Conservation (phyloP, 2,797 vertebrate species). For the Periparus ater region DNA sequence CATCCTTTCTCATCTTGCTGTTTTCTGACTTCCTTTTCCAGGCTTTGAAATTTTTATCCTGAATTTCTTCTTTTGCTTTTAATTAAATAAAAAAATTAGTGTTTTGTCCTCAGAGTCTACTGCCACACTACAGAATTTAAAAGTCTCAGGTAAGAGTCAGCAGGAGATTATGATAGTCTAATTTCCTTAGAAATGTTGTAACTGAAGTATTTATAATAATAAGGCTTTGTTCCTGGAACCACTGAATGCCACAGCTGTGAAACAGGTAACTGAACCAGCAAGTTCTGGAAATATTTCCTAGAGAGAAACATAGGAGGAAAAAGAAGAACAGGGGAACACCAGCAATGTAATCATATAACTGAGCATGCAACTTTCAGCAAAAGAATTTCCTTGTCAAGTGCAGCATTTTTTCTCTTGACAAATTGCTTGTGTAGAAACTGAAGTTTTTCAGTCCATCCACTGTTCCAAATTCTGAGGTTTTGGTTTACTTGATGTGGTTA, state of each 20-base stretch:
- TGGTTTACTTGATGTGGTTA: conserved; percentile 4
- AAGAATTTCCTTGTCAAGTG: not conserved
- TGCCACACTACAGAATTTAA: not conserved
- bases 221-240: not conserved
- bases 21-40: not conserved
- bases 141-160: not conserved
- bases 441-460: not conserved
- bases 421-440: not conserved
- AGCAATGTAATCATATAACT: not conserved
- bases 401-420: not conserved
- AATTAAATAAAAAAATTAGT: not conserved
- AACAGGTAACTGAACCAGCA: not conserved
- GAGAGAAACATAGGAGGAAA: not conserved
- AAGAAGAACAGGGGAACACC: not conserved
- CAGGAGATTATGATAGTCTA: not conserved
- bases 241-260: not conserved
- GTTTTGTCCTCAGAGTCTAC: not conserved
- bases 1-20: not conserved
- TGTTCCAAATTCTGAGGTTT: not conserved
- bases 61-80: conserved; percentile 1
- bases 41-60: not conserved
- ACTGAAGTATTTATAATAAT: not conserved
- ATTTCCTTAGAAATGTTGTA: not conserved
- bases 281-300: conserved; percentile 18
- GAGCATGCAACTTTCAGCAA: not conserved